phyloP scores from a whole-genome alignment of 2,797 vertebrate species.

The Mastacembelus armatus region DNA sequence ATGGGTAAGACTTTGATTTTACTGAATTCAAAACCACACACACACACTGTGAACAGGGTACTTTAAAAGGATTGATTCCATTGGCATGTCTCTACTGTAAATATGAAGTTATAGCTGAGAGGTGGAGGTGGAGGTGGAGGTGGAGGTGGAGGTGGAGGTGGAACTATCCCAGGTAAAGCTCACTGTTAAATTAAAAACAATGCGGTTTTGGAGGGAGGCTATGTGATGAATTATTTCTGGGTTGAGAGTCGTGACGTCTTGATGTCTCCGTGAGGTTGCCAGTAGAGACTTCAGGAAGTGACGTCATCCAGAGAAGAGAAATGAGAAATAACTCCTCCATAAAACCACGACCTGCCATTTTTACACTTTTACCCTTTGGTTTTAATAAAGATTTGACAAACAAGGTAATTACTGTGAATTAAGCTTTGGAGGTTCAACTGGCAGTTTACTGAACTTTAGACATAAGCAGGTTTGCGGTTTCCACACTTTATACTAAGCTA shows the following conservation, averaged over 20 bases:
- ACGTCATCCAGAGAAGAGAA: not conserved
- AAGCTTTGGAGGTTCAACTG: too few species aligned
- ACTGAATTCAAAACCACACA: not conserved
- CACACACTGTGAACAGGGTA: too few species aligned
- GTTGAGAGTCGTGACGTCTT: not conserved
- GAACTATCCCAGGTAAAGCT: too few species aligned
- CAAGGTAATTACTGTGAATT: too few species aligned
- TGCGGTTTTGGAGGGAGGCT: not conserved
- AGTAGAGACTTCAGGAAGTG: not conserved
- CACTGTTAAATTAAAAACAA: constrained; percentile 1
- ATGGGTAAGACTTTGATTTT: constrained; percentile 85
- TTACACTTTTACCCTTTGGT: too few species aligned
- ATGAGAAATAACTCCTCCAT: too few species aligned
- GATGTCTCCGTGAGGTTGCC: not conserved
- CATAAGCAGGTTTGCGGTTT: too few species aligned
- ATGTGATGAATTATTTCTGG: not conserved
- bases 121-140: too few species aligned
- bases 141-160: too few species aligned
- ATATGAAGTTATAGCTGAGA: not conserved
- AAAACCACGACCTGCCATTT: not conserved
- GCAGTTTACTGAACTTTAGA: too few species aligned
- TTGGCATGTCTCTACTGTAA: not conserved
- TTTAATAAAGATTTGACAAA: too few species aligned
- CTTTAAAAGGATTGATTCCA: not conserved
- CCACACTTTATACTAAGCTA: too few species aligned